Conservation (phyloP, 1,140 invertebrate species). For the Brachionus plicatilis region DNA sequence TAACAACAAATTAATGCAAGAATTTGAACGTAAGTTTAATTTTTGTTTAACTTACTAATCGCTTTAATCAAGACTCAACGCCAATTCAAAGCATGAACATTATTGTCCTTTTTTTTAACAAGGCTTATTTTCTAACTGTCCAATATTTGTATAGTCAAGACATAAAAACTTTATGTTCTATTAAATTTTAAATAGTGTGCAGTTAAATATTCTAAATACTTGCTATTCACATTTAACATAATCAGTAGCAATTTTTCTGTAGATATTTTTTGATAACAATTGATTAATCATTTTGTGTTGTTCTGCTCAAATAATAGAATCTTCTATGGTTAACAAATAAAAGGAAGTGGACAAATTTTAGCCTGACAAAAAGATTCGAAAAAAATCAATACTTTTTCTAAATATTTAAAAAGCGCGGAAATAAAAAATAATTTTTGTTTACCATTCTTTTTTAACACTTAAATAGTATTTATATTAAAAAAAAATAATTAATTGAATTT, state of each 20-base stretch:
- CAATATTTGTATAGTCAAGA: not conserved
- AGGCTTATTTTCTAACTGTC: not conserved
- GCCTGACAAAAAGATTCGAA: too few species aligned
- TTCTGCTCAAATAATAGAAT: not conserved
- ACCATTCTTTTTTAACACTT: too few species aligned
- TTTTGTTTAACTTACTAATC: not conserved
- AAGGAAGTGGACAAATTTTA: too few species aligned
- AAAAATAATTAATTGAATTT: too few species aligned
- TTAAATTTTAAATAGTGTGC: not conserved
- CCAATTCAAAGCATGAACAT: not conserved
- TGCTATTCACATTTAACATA: not conserved
- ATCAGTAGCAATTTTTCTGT: not conserved
- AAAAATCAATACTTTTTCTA: too few species aligned
- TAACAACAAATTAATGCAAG: constrained; percentile 34
- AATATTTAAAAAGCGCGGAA: too few species aligned
- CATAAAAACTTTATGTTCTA: not conserved
- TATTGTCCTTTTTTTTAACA: not conserved
- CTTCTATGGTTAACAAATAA: not conserved
- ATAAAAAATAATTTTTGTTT: too few species aligned
- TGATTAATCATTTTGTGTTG: not conserved
- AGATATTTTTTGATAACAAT: not conserved
- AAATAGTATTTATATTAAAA: too few species aligned
- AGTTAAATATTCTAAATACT: not conserved
- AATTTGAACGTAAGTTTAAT: constrained; percentile 18
- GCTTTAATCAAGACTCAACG: not conserved